phyloP scores from a whole-genome alignment of 2,113 vertebrate species.

The Mionectes macconnelli region DNA sequence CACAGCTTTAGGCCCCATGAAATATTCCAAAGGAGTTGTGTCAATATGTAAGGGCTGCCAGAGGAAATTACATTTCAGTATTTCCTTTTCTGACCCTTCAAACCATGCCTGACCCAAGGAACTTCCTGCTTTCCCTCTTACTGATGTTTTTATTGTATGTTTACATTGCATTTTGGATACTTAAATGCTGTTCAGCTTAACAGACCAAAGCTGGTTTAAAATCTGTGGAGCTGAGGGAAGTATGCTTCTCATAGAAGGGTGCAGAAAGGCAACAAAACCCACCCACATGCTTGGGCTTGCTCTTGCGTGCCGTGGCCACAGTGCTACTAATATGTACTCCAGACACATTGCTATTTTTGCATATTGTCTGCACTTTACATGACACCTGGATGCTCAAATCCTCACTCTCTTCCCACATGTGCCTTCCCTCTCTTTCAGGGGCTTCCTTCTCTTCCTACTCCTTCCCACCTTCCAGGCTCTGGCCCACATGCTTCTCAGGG shows the following conservation, averaged over 20 bases:
- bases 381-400: background rate
- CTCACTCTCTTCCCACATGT: fast-evolving
- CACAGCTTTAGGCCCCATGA: background rate
- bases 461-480: background rate
- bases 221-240: background rate
- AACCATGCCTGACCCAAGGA: background rate
- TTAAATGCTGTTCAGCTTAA: background rate
- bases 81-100: background rate
- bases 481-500: background rate
- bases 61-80: background rate
- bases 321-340: background rate
- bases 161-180: background rate
- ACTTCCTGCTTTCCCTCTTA: background rate
- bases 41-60: background rate
- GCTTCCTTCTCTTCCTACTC: background rate
- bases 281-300: fast-evolving
- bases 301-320: background rate
- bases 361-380: too few relatives aligned
- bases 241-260: background rate
- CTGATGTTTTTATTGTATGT: background rate
- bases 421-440: background rate
- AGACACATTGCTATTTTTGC: background rate
- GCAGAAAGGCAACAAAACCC: background rate
- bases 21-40: background rate
- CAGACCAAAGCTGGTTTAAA: background rate